These are phyloP conservation scores for Ryuthela nishihirai DNA, from an alignment of 2,888 invertebrate genomes.

Conservation along the genomic window DNA sequence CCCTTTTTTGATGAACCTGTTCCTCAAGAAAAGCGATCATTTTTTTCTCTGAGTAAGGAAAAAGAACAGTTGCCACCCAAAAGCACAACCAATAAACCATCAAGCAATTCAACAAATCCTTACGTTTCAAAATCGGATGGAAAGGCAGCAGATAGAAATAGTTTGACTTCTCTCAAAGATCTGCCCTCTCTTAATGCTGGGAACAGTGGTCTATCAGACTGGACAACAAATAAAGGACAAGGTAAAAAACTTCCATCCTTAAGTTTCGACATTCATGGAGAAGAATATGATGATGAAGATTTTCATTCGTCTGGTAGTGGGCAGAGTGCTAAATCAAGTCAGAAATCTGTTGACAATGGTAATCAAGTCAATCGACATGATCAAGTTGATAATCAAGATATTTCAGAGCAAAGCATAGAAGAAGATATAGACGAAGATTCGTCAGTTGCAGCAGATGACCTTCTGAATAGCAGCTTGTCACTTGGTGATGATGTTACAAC, in stretches of 20 bases:
- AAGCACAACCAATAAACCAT: not conserved
- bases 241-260: not conserved
- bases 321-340: not conserved
- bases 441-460: slow-evolving; percentile 26
- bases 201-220: not conserved
- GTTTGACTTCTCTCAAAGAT: slow-evolving; percentile 10
- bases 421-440: slow-evolving; percentile 31
- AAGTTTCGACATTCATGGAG: too few species aligned
- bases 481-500: slow-evolving; percentile 32
- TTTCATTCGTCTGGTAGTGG: not conserved
- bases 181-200: slow-evolving; percentile 7
- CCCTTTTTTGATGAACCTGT: slow-evolving; percentile 31
- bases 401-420: slow-evolving; percentile 32
- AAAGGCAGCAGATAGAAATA: slow-evolving; percentile 1
- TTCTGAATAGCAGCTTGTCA: slow-evolving; percentile 35
- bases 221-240: slow-evolving; percentile 1
- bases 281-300: slow-evolving; percentile 1
- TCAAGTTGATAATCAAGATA: slow-evolving; percentile 12
- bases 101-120: not conserved
- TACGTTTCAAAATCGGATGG: too few species aligned
- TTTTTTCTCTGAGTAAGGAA: too few species aligned
- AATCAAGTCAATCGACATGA: too few species aligned
- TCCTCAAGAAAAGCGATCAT: slow-evolving; percentile 13
- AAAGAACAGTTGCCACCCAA: too few species aligned
- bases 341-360: slow-evolving; percentile 7